Conservation (phyloP, 2,888 invertebrate species). For the Brachycybe producta region DNA sequence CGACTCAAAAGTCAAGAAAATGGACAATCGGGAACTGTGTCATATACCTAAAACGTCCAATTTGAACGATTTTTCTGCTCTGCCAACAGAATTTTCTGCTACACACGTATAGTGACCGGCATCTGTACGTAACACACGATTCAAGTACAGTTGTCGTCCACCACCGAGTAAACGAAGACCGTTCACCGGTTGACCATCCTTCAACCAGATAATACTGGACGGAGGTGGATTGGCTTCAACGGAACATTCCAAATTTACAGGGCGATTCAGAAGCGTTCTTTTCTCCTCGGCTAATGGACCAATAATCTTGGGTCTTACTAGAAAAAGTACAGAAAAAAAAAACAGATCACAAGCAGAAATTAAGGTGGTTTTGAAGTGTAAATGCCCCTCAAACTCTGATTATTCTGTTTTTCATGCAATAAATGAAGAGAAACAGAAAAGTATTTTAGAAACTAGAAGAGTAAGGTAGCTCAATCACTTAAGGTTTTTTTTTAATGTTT, state of each 20-base stretch:
- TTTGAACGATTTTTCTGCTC: conserved; percentile 34
- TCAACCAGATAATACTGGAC: conserved; percentile 9
- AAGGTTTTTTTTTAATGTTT: too few species aligned
- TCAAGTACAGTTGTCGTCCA: conserved; percentile 28
- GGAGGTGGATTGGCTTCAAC: conserved; percentile 10
- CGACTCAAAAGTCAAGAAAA: neutral
- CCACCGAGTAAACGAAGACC: conserved; percentile 14
- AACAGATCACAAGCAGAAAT: neutral
- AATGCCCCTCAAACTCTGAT: neutral
- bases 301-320: conserved; percentile 6
- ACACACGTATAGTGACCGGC: conserved; percentile 11
- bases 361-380: neutral
- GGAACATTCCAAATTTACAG: conserved; percentile 10
- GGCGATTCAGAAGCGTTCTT: conserved; percentile 2
- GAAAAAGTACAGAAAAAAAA: too few species aligned
- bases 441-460: too few species aligned
- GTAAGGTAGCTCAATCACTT: too few species aligned
- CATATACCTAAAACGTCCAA: conserved; percentile 33
- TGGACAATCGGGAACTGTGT: neutral
- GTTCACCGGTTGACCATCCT: conserved; percentile 1
- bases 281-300: neutral
- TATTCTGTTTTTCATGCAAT: too few species aligned
- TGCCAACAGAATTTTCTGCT: conserved; percentile 32
- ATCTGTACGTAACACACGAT: conserved; percentile 34
- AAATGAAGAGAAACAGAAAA: too few species aligned